Base-by-base conservation (phyloP, 2,888 invertebrate species). In the Camponotus fellah region DNA sequence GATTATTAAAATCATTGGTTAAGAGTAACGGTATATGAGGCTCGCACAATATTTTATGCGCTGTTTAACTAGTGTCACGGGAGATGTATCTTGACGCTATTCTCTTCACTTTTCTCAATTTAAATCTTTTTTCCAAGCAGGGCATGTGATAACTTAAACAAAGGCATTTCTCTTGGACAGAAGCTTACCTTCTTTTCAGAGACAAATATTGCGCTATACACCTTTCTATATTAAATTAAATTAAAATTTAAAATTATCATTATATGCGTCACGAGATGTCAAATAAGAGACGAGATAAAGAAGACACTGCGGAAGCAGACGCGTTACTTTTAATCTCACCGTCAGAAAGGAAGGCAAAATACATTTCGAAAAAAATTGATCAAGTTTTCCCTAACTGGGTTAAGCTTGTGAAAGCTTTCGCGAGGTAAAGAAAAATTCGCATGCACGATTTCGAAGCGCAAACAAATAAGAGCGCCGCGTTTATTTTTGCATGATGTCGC, bases 361-460 rank as follows among this genome's bases (percentile, higher is more conserved):
- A 46, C 32, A 10, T 64, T 37, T 14, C 53, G 40, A 43, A 21
- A 46, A 46, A 60, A 17, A 58, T 60, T 17, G 21, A 60, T 75
- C 62, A 46, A 46, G 62, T 34, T 69, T 58, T 46, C 58, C 26
- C 34, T n/a, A 79, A 79, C 32, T 77, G n/a, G n/a, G 21, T 68
- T 66, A 43, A 77, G 32, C 40, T 56, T 17, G 46, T 37, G 64
- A 40, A 56, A 43, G 75, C 17, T 0, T 64, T 4, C 32, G 34
- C 46, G 83, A 75, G 62, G 64, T 75, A 82, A 83, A 86, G 85
- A 86, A 86, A 86, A 88, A 90, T 91, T 90, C 85, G 90, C 91
- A 87, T 88, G 90, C 90, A 88, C 90, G 91, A 90, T 91, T 90
- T 89, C 82, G 86, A 85, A 77, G 75, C 79, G 74, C 66, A 62